These are phyloP conservation scores for Phrynosoma blainvillii DNA, from an alignment of 2,113 vertebrate genomes.

Conservation along the genomic window DNA sequence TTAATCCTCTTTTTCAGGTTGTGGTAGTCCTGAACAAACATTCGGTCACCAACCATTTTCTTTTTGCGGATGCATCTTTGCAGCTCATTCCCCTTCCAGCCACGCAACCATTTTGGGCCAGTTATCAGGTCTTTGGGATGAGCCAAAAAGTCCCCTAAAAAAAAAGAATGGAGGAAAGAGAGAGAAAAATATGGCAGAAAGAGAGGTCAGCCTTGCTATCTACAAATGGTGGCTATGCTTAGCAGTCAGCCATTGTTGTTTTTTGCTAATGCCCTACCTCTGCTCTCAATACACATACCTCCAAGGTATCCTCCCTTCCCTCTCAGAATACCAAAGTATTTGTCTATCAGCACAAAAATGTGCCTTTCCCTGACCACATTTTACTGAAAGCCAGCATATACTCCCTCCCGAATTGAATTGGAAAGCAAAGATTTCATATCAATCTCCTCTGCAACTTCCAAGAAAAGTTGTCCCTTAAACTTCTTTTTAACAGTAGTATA, in stretches of 20 bases:
- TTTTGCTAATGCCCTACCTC: background rate
- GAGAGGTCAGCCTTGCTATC: background rate
- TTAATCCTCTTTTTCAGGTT: conserved; percentile 89
- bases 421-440: background rate
- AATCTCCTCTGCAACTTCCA: background rate
- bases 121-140: conserved; percentile 88
- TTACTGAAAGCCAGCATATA: background rate
- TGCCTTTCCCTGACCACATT: background rate
- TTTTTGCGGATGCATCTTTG: conserved; percentile 89
- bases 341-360: background rate
- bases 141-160: conserved; percentile 86
- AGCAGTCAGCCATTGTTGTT: background rate
- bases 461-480: background rate
- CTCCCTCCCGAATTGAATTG: no score
- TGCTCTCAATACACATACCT: no score
- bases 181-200: rapidly evolving
- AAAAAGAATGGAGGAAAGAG: background rate
- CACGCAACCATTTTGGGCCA: conserved; percentile 89
- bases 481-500: background rate
- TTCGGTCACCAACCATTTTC: conserved; percentile 86
- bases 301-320: no score
- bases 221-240: background rate
- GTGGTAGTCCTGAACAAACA: conserved; percentile 86
- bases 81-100: conserved; percentile 90
- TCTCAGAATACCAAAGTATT: background rate